phyloP scores from a whole-genome alignment of 2,113 vertebrate species.

The Menidia beryllina region DNA sequence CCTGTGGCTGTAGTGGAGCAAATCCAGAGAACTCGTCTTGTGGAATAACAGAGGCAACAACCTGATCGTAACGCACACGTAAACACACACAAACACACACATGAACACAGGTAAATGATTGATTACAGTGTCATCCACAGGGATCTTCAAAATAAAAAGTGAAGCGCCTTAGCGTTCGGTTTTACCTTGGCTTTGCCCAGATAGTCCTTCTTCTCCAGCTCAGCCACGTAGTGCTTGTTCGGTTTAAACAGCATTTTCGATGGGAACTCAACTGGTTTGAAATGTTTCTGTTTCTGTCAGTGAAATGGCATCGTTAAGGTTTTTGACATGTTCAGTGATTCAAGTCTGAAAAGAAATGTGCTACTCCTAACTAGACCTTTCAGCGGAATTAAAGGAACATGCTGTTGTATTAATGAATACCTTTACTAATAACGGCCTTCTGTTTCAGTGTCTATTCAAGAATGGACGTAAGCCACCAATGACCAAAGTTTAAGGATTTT shows the following conservation, averaged over 20 bases:
- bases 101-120: too few relatives aligned
- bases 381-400: too few relatives aligned
- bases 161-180: too few relatives aligned
- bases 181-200: slow-evolving; percentile 93
- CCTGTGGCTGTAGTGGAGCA: slow-evolving; percentile 94
- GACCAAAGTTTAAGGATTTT: too few relatives aligned
- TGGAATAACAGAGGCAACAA: slow-evolving; percentile 92
- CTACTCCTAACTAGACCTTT: too few relatives aligned
- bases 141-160: too few relatives aligned
- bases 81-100: neutral
- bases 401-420: too few relatives aligned
- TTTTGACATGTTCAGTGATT: neutral
- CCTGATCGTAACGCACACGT: slow-evolving; percentile 74
- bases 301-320: slow-evolving; percentile 4
- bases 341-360: too few relatives aligned
- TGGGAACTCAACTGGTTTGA: slow-evolving; percentile 83
- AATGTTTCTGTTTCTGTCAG: slow-evolving; percentile 90
- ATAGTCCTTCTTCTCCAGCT: slow-evolving; percentile 96
- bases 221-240: slow-evolving; percentile 93
- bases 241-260: slow-evolving; percentile 88
- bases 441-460: too few relatives aligned
- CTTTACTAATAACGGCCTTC: too few relatives aligned
- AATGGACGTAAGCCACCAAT: too few relatives aligned
- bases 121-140: too few relatives aligned
- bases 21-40: slow-evolving; percentile 94